A percentile compares a stretch with the other conserved stretches of the same genome.
These are phyloP conservation scores for Carcina quercana DNA, from an alignment of 2,888 invertebrate species.

Conservation along the genomic window DNA sequence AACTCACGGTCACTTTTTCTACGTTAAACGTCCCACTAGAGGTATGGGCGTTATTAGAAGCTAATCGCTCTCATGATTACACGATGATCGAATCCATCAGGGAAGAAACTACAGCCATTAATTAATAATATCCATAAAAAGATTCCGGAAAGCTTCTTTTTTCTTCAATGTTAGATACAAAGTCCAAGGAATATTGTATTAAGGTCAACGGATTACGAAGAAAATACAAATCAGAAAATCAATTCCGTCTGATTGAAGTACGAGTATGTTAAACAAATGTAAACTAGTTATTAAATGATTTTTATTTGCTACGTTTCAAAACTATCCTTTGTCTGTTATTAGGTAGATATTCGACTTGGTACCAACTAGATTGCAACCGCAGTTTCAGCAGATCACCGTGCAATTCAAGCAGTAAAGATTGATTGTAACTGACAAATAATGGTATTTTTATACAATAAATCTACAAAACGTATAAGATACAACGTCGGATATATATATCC, in stretches of 20 bases:
- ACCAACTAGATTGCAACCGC: too few species aligned
- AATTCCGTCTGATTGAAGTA: too few species aligned
- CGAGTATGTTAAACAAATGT: not conserved
- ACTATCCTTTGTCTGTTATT: too few species aligned
- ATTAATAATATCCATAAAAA: constrained; percentile 33
- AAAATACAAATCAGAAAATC: not conserved
- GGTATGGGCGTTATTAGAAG: constrained; percentile 28
- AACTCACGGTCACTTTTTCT: constrained; percentile 67
- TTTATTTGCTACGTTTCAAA: too few species aligned
- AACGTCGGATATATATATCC: too few species aligned
- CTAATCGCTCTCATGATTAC: constrained; percentile 24
- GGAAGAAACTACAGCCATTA: constrained; percentile 32
- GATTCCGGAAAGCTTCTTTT: constrained; percentile 31
- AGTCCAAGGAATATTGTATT: constrained; percentile 16
- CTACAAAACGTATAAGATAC: too few species aligned
- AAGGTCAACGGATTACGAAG: not conserved
- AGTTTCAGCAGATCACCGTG: too few species aligned
- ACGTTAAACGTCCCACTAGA: constrained; percentile 40
- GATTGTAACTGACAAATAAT: too few species aligned
- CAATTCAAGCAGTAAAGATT: too few species aligned
- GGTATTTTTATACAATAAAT: too few species aligned
- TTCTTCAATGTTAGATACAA: constrained; percentile 18
- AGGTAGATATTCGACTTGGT: too few species aligned
- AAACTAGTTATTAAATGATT: not conserved
- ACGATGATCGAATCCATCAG: constrained; percentile 35